Conservation (phyloP, 2,797 vertebrate species). For the Pseudocheirus occidentalis region DNA sequence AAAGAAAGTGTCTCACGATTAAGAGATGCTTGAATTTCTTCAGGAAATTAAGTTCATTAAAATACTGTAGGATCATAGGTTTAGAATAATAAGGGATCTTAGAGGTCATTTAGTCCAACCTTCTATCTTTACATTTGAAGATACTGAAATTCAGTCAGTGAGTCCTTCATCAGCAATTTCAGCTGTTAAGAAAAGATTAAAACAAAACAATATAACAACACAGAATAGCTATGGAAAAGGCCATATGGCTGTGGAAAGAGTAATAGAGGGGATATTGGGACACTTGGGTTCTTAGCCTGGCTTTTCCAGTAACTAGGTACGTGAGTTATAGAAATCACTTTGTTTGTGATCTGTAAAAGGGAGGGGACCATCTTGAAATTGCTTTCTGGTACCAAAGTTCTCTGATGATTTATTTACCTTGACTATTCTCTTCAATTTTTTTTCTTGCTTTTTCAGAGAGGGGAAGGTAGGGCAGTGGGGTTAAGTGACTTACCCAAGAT, state of each 20-base stretch:
- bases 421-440: too few species aligned
- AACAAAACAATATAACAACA: too few species aligned
- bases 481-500: too few species aligned
- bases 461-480: too few species aligned
- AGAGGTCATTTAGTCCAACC: too few species aligned
- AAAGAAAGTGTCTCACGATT: background rate
- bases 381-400: background rate
- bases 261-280: too few species aligned
- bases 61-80: background rate
- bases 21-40: background rate
- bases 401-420: background rate
- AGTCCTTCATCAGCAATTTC: background rate
- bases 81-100: background rate
- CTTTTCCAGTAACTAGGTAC: background rate
- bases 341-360: background rate
- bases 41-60: background rate
- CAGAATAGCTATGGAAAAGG: background rate
- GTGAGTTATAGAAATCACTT: background rate
- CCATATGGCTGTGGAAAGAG: background rate
- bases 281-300: background rate
- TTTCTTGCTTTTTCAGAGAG: too few species aligned
- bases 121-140: background rate
- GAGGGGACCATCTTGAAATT: background rate
- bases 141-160: too few species aligned
- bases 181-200: background rate